These are phyloP conservation scores for Alcedo atthis DNA, from an alignment of 2,797 vertebrate species.

Conservation along the genomic window DNA sequence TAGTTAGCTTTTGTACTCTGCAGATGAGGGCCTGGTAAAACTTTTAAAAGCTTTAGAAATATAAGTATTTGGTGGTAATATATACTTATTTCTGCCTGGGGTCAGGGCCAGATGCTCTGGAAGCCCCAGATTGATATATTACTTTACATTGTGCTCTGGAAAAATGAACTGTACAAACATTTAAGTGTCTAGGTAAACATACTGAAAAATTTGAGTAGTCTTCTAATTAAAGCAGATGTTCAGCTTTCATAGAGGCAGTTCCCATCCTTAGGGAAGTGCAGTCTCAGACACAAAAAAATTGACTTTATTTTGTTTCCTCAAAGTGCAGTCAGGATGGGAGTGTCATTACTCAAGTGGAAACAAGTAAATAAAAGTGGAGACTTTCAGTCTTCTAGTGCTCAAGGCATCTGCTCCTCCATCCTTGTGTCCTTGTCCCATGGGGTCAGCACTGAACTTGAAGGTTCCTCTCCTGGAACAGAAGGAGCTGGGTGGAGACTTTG, in stretches of 20 bases:
- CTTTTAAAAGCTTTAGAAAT: conserved; percentile 5
- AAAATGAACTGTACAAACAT: conserved; percentile 22
- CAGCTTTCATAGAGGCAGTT: conserved; percentile 28
- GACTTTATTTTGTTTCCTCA: conserved; percentile 17
- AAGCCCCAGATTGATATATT: not conserved
- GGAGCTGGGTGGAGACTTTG: not conserved
- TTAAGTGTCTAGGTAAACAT: conserved; percentile 53
- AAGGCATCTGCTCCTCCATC: not conserved
- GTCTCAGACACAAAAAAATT: conserved; percentile 25
- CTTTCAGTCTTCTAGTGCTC: not conserved
- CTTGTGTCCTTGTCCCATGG: not conserved
- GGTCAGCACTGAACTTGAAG: not conserved
- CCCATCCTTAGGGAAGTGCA: conserved; percentile 36
- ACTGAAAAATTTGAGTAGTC: conserved; percentile 36
- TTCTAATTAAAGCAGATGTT: conserved; percentile 47
- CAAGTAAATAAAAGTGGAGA: conserved; percentile 19
- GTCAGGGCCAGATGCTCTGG: conserved; percentile 26
- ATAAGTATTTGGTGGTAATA: not conserved
- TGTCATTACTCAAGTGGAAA: conserved; percentile 11
- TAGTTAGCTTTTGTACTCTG: not conserved
- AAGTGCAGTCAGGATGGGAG: not conserved
- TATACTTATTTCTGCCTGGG: not conserved
- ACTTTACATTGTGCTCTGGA: not conserved
- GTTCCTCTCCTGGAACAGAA: not conserved
- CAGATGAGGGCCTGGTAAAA: not conserved